Evolutionary conservation across 2,888 invertebrate species (phyloP), one percentile per base, ranked within the genome.

Genomic region (Hydraecia micacea): DNA sequence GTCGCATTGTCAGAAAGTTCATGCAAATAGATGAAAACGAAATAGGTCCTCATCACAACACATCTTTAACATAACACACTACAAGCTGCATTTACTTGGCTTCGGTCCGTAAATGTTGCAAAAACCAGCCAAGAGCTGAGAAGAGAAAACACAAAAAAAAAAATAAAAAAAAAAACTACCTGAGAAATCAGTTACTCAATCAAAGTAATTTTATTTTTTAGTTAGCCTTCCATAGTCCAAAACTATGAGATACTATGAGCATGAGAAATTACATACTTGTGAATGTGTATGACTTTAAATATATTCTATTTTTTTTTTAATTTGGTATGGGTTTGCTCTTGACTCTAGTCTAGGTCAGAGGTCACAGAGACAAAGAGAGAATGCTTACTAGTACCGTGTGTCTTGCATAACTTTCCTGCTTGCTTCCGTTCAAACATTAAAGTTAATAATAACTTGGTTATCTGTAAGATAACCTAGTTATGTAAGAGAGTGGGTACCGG

Each of bases 401-500:
- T 25, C 58, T 66, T 42, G 21, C 39, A 13, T 63, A 76, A 49
- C 7, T 60, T 79, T 25, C 25, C 58, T 52, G 39, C 39, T 79
- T 81, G 49, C 67, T 49, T 67, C 79, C 2, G 5, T 73, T 66
- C 39, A 66, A 32, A 21, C 6, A 18, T n/a, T 25, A 25, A 66
- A 11, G 25, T 55, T 77, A 72, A 81, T 62, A 68, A 63, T 68
- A 84, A 52, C 21, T 68, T 0, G 1, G 8, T 49, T 82, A 78
- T 86, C 75, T 25, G 3, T 49, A 65, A 49, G 60, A 70, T 75
- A 78, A 55, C 11, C 3, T 18, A 39, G 60, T 86, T 79, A 80
- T 63, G 60, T 74, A 79, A 79, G 7, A 7, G 15, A 3, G 72
- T 72, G 58, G 65, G 55, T 73, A 60, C 65, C 32, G 32, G 21